A percentile compares a stretch with the other conserved stretches of the same genome.
These are phyloP conservation scores for Eunapius fragilis DNA, from an alignment of 37 sponge, comb jelly and placozoan genomes.

Conservation along the genomic window DNA sequence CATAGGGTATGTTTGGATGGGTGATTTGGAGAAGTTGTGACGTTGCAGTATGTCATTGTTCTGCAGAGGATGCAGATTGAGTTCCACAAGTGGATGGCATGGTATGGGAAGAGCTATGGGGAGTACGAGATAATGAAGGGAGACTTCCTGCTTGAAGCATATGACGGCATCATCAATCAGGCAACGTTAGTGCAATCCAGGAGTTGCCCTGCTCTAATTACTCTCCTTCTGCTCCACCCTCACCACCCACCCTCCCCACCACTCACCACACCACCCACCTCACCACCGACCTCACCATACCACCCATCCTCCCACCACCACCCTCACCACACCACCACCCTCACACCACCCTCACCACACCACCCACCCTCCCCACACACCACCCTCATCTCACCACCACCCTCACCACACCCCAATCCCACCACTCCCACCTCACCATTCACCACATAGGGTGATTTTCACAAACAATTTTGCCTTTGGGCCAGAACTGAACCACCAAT, in stretches of 20 bases:
- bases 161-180: constrained; percentile 51
- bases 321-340: not conserved
- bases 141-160: constrained; percentile 83
- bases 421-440: not conserved
- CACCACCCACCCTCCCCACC: not conserved
- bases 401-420: not conserved
- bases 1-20: too few relatives aligned
- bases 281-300: not conserved
- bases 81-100: constrained; percentile 96
- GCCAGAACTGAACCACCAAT: constrained; percentile 89
- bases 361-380: not conserved
- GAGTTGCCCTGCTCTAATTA: not conserved
- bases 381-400: not conserved
- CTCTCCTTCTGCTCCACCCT: not conserved
- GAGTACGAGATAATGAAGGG: constrained; percentile 89
- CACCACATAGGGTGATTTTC: constrained; percentile 82
- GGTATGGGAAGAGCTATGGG: constrained; percentile 94
- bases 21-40: too few relatives aligned
- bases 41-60: too few relatives aligned
- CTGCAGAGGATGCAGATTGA: constrained; percentile 85
- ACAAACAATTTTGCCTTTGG: constrained; percentile 99
- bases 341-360: not conserved
- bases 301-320: not conserved
- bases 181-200: constrained; percentile 80
- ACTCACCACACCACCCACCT: not conserved